These are phyloP conservation scores for Pterostichus madidus DNA, from an alignment of 2,888 invertebrate species.

Conservation along the genomic window DNA sequence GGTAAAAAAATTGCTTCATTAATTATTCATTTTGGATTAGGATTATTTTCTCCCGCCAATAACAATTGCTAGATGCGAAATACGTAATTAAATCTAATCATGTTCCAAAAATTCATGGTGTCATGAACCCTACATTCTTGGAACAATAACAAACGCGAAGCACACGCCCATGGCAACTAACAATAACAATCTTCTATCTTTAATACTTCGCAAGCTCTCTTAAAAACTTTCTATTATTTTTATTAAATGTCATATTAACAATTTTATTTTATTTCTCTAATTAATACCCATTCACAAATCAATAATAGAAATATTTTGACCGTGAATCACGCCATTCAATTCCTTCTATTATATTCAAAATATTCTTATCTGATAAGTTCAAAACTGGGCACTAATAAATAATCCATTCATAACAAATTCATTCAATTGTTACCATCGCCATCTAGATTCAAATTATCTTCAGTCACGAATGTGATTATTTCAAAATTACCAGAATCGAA, in stretches of 20 bases:
- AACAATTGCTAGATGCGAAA: not conserved
- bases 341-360: no score
- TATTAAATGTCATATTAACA: no score
- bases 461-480: conserved; percentile 35
- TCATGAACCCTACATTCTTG: conserved; percentile 30
- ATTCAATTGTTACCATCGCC: not conserved
- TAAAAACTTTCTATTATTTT: not conserved
- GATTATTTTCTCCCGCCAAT: conserved; percentile 7
- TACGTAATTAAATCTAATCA: not conserved
- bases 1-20: not conserved
- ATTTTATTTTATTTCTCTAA: no score
- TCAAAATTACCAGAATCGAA: conserved; percentile 39
- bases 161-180: conserved; percentile 36
- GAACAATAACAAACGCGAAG: conserved; percentile 5
- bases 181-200: not conserved
- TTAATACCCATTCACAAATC: no score
- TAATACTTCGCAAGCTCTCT: no score
- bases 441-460: not conserved
- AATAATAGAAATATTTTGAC: no score
- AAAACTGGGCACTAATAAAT: no score
- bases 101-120: conserved; percentile 25
- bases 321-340: no score
- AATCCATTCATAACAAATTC: conserved; percentile 10
- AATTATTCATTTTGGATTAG: conserved; percentile 7
- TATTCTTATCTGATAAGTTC: no score